These are phyloP conservation scores for Pelosia muscerda DNA, from an alignment of 2,888 invertebrate genomes.

Conservation along the genomic window DNA sequence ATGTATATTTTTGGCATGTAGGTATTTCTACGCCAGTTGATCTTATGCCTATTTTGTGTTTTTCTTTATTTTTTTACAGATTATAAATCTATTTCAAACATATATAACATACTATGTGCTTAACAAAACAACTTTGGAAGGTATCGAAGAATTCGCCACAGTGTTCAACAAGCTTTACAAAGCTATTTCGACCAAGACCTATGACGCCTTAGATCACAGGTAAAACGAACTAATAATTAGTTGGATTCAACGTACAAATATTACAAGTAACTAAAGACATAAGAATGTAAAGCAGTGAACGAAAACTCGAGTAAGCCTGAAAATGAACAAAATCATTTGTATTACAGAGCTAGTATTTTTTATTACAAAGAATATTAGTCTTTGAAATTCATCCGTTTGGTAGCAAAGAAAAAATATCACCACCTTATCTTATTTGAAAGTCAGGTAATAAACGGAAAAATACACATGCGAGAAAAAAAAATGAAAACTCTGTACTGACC, in stretches of 20 bases:
- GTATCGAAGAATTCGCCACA: constrained; percentile 90
- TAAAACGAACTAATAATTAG: constrained; percentile 60
- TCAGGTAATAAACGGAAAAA: too few species aligned
- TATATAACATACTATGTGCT: constrained; percentile 91
- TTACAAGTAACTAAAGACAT: background rate
- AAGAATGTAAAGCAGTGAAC: too few species aligned
- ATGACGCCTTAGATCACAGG: constrained; percentile 93
- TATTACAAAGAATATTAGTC: too few species aligned
- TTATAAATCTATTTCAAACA: constrained; percentile 91
- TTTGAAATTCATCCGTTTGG: too few species aligned
- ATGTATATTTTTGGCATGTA: background rate
- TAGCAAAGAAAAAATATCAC: too few species aligned
- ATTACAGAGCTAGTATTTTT: too few species aligned
- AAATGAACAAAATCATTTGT: too few species aligned
- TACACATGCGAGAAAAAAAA: too few species aligned
- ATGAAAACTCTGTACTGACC: too few species aligned
- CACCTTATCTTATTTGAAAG: too few species aligned
- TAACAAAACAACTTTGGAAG: constrained; percentile 93
- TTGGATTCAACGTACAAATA: background rate
- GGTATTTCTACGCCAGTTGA: background rate
- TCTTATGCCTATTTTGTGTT: background rate
- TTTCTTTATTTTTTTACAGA: constrained; percentile 78
- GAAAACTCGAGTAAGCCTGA: too few species aligned
- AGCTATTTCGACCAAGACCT: constrained; percentile 90
- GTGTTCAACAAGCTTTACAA: constrained; percentile 90